Evolutionary conservation across 1,140 invertebrate genomes (phyloP).

Genomic region (Armadillidium nasatum): DNA sequence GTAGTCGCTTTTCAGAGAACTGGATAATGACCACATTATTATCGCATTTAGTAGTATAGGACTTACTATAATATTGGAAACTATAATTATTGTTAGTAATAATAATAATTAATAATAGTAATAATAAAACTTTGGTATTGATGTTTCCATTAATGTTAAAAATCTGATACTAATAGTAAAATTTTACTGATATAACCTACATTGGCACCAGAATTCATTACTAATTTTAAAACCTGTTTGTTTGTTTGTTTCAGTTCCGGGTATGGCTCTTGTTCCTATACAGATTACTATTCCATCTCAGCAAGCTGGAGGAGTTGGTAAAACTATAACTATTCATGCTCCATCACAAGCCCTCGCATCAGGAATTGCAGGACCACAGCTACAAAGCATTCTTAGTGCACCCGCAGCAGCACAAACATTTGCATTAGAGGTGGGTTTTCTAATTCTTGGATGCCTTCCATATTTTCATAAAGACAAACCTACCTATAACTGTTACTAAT

Average conservation of each 20-base stretch:
- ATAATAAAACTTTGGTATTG: too few relatives aligned
- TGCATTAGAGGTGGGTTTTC: slow-evolving; percentile 59
- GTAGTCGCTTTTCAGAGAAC: too few relatives aligned
- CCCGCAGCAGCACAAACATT: slow-evolving; percentile 80
- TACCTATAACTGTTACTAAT: too few relatives aligned
- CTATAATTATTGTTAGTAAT: too few relatives aligned
- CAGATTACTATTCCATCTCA: slow-evolving; percentile 66
- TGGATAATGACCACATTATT: too few relatives aligned
- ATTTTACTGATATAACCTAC: neutral
- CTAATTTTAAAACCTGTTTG: neutral
- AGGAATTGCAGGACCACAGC: slow-evolving; percentile 54
- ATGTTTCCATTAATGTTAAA: too few relatives aligned
- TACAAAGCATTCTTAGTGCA: slow-evolving; percentile 67
- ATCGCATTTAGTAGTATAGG: too few relatives aligned
- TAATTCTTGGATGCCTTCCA: too few relatives aligned
- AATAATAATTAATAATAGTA: too few relatives aligned
- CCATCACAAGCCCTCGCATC: slow-evolving; percentile 57
- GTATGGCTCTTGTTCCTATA: slow-evolving; percentile 52
- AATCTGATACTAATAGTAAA: too few relatives aligned
- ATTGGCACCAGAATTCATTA: neutral
- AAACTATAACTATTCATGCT: slow-evolving; percentile 55
- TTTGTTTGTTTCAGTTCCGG: neutral
- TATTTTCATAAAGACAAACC: neutral
- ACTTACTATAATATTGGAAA: too few relatives aligned
- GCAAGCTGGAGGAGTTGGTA: slow-evolving; percentile 56